Percentiles rank a stretch among this genome's conserved stretches.
phyloP scores from a whole-genome alignment of 2,797 vertebrate species.

The Rhynchonycteris naso region DNA sequence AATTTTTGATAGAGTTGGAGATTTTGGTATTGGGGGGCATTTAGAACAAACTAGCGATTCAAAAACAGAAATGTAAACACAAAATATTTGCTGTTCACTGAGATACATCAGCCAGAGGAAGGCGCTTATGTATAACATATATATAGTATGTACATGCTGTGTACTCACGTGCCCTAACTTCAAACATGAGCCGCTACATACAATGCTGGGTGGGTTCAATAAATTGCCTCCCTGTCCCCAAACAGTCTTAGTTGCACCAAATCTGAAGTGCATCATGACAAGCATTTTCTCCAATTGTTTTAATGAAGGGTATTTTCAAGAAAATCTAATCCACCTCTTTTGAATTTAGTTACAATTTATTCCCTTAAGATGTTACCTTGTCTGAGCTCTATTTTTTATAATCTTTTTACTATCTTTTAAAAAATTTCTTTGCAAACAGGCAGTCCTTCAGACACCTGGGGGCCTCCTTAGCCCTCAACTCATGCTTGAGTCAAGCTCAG shows the following conservation, averaged over 20 bases:
- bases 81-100: neutral
- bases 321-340: slow-evolving; percentile 53
- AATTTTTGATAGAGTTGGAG: neutral
- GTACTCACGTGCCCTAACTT: neutral
- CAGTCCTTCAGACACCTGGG: slow-evolving; percentile 23
- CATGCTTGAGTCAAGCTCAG: slow-evolving; percentile 52
- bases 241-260: neutral
- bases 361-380: slow-evolving; percentile 51
- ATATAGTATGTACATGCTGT: neutral
- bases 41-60: slow-evolving; percentile 8
- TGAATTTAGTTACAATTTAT: slow-evolving; percentile 59
- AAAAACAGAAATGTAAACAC: slow-evolving; percentile 34
- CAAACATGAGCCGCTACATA: neutral
- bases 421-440: slow-evolving; percentile 61
- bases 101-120: neutral
- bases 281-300: slow-evolving; percentile 25
- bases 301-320: slow-evolving; percentile 44
- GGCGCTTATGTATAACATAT: neutral
- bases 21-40: neutral
- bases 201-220: neutral
- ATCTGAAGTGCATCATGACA: slow-evolving; percentile 30
- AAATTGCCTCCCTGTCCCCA: neutral
- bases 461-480: neutral
- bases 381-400: neutral
- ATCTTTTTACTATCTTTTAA: slow-evolving; percentile 12